Conservation (phyloP, 1,140 invertebrate genomes). For the Caenorhabditis remanei region DNA sequence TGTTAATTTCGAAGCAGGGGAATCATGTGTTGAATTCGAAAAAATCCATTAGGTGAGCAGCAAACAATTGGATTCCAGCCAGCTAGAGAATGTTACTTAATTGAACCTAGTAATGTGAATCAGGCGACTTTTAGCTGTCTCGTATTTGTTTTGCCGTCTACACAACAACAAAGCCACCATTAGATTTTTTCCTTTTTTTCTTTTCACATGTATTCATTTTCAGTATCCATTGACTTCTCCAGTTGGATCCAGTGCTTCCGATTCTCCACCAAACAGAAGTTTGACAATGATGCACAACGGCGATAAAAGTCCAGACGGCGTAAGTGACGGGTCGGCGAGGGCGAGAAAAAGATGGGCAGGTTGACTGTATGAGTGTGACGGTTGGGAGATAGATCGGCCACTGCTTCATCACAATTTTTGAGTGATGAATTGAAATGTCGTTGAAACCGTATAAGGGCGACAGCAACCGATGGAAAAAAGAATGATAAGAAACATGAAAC, state of each 20-base stretch:
- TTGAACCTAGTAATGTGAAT: not conserved
- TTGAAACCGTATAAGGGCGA: conserved; percentile 10
- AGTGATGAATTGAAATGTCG: conserved; percentile 21
- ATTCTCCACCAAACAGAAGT: conserved; percentile 58
- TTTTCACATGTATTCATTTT: conserved; percentile 8
- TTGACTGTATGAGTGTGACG: not conserved
- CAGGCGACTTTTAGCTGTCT: too few relatives aligned
- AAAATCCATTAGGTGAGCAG: not conserved
- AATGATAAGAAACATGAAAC: conserved; percentile 16
- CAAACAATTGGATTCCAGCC: not conserved
- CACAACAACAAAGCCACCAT: too few relatives aligned
- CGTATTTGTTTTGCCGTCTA: too few relatives aligned
- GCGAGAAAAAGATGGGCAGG: not conserved
- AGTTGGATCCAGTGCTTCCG: conserved; percentile 58
- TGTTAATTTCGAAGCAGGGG: too few relatives aligned
- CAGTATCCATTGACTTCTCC: conserved; percentile 64
- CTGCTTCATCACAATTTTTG: conserved; percentile 22
- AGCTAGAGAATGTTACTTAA: not conserved
- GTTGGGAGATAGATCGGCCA: not conserved
- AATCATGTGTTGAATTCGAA: not conserved
- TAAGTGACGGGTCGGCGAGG: not conserved
- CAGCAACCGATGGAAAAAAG: not conserved
- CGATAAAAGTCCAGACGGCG: conserved; percentile 27
- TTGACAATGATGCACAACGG: conserved; percentile 54
- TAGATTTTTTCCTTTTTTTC: too few relatives aligned